Evolutionary conservation across 2,888 invertebrate species (phyloP), one percentile per base, ranked within the genome.

Genomic region (Parascotia fuliginaria): DNA sequence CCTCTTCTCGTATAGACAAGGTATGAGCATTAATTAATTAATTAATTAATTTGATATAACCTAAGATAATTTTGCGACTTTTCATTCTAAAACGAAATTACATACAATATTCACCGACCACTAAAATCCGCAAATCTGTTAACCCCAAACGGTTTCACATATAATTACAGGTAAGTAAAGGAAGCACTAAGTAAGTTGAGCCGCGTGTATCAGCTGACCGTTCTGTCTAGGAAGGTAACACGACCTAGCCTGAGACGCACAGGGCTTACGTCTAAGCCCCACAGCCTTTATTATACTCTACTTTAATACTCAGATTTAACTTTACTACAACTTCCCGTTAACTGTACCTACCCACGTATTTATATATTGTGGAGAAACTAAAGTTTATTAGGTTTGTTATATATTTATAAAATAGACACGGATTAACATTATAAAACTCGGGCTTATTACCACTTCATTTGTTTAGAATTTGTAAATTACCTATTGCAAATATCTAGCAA

Each of bases 201-300:
- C 75, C 65, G 70, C 58, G 62, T 65, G 77, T 77, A 79, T 82
- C 77, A 80, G 72, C 82, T 81, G 70, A 73, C 74, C 73, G 77
- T 58, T 74, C 71, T 67, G 81, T 76, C 83, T 80, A 76, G 79
- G 74, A 75, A 78, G 78, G 85, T 85, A 85, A 85, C 81, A 68
- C 68, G 81, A 85, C 78, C 77, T 73, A 77, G 75, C 73, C 79
- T 81, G 66, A 70, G 73, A 68, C 67, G 58, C 59, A 40, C 51
- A 65, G 53, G 70, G 81, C 83, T 84, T 83, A 81, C 55, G 60
- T 65, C 55, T 79, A 84, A 87, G 83, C 79, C 69, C 60, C 69
- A 50, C 59, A 69, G 74, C 75, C 78, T 81, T 80, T 79, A 80
- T 83, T 84, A 83, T 83, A 70, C 75, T 74, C 70, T 68, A 73